Evolutionary conservation across 2,888 invertebrate species (phyloP).

Genomic region (Macrophya annulata): DNA sequence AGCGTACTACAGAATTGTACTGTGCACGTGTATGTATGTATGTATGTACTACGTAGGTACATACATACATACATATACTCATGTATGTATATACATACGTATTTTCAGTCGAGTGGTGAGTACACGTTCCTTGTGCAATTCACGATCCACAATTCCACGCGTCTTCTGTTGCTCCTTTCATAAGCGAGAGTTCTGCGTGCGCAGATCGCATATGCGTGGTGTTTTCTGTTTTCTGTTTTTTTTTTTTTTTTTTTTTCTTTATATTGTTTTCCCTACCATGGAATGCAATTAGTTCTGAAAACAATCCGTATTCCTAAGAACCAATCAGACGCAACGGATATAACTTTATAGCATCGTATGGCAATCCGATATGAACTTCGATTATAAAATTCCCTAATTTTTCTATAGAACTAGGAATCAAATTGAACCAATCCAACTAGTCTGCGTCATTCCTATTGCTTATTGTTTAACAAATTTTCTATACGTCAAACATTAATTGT

Average conservation of each 20-base stretch:
- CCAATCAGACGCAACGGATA: conserved; percentile 65
- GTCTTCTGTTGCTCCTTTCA: conserved; percentile 65
- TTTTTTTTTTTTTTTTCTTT: conserved; percentile 68
- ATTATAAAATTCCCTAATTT: conserved; percentile 1
- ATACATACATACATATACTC: background rate
- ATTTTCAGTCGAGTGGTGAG: conserved; percentile 32
- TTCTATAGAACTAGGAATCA: background rate
- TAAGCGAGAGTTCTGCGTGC: conserved; percentile 46
- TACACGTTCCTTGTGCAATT: conserved; percentile 36
- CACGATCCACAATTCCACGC: conserved; percentile 62
- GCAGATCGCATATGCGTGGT: conserved; percentile 25
- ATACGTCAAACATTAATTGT: conserved; percentile 18
- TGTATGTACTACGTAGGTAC: no score
- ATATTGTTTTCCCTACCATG: conserved; percentile 72
- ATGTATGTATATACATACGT: background rate
- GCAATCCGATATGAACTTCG: conserved; percentile 21
- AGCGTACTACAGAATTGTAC: conserved; percentile 8
- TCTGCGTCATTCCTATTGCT: conserved; percentile 12
- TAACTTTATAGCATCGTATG: background rate
- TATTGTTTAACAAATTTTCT: conserved; percentile 2
- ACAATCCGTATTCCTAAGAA: conserved; percentile 60
- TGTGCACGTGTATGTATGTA: background rate
- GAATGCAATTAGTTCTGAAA: conserved; percentile 70
- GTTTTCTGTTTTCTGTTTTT: conserved; percentile 58
- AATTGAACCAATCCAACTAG: background rate